phyloP scores from a whole-genome alignment of 2,113 vertebrate genomes.

The Sminthopsis crassicaudata region DNA sequence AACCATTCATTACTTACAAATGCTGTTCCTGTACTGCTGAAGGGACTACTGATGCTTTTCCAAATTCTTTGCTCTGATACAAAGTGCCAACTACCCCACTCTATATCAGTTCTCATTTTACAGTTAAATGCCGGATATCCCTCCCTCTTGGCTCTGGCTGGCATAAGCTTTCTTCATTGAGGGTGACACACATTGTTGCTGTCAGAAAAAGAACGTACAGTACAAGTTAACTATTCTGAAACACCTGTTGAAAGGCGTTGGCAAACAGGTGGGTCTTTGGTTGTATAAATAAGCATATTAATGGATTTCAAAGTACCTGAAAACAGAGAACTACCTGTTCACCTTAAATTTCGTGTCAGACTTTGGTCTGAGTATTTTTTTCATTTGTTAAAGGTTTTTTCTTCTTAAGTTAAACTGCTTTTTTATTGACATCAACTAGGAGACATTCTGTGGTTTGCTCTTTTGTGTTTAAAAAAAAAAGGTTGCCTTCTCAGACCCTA shows the following conservation, averaged over 20 bases:
- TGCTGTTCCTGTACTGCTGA: background rate
- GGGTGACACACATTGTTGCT: background rate
- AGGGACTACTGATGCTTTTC: background rate
- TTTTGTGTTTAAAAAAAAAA: background rate
- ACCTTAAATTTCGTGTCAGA: conserved; percentile 1
- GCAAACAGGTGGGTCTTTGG: background rate
- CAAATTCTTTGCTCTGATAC: background rate
- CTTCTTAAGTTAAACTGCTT: background rate
- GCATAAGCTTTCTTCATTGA: background rate
- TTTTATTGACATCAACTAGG: background rate
- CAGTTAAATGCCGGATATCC: background rate
- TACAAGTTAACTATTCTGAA: background rate
- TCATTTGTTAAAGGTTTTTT: background rate
- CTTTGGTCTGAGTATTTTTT: background rate
- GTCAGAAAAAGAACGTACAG: background rate
- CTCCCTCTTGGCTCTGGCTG: background rate
- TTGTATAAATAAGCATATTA: conserved; percentile 9
- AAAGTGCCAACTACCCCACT: background rate
- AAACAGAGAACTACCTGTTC: background rate
- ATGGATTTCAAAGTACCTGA: background rate
- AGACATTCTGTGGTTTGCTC: background rate
- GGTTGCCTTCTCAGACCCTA: background rate
- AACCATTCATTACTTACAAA: too few species aligned
- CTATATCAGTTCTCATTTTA: background rate
- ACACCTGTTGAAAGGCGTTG: background rate